Percentiles rank a stretch among this genome's conserved stretches.
Conservation (phyloP, 2,113 vertebrate species). For the Zootoca vivipara region DNA sequence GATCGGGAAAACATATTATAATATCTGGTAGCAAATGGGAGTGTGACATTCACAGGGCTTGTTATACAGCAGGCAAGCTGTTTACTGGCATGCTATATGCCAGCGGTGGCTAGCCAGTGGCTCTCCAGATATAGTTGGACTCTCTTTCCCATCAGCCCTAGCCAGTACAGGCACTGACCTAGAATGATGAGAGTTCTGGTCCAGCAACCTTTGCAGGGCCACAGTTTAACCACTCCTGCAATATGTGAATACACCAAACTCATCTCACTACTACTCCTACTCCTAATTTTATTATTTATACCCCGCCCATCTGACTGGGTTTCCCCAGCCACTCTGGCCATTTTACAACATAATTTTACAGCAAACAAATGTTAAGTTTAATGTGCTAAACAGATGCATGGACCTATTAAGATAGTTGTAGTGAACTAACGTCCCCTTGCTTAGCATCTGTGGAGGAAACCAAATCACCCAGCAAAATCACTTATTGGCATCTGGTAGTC, state of each 20-base stretch:
- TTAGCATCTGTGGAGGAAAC: conserved; percentile 26
- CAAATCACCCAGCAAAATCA: conserved; percentile 10
- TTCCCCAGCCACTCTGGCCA: too few relatives aligned
- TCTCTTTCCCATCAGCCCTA: too few relatives aligned
- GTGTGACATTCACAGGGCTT: not conserved
- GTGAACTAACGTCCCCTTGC: not conserved
- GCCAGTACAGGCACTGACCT: too few relatives aligned
- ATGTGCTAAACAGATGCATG: not conserved
- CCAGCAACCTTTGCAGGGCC: too few relatives aligned
- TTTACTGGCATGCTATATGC: not conserved
- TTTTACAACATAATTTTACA: too few relatives aligned
- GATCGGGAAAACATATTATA: not conserved
- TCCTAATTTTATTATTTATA: too few relatives aligned
- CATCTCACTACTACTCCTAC: not conserved
- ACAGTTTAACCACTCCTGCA: too few relatives aligned
- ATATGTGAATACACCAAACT: not conserved
- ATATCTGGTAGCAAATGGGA: too few relatives aligned
- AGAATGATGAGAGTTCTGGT: too few relatives aligned
- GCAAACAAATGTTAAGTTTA: not conserved
- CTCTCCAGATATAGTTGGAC: too few relatives aligned
- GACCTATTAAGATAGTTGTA: not conserved
- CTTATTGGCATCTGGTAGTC: not conserved
- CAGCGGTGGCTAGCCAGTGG: too few relatives aligned
- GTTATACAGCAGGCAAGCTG: not conserved
- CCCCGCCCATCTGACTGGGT: too few relatives aligned